Percentiles rank a stretch among this genome's conserved stretches.
phyloP scores from a whole-genome alignment of 2,888 invertebrate genomes.

The Archips xylosteana region DNA sequence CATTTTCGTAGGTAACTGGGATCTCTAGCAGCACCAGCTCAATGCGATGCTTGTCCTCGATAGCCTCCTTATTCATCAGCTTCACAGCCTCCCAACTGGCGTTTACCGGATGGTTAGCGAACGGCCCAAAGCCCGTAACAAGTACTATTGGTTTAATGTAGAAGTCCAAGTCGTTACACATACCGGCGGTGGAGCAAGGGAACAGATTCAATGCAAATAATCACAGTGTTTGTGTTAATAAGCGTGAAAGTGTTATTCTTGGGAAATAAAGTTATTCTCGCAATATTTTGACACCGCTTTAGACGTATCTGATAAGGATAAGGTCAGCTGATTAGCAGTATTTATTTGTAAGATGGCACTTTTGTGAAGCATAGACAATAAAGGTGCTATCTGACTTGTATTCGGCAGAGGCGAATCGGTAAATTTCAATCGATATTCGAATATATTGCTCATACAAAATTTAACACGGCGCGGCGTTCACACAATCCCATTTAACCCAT shows the following conservation, averaged over 20 bases:
- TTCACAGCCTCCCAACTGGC: conserved; percentile 94
- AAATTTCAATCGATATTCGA: background rate
- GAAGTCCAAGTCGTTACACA: conserved; percentile 61
- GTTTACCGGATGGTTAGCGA: conserved; percentile 88
- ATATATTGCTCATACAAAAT: too few relatives aligned
- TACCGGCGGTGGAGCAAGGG: conserved; percentile 36
- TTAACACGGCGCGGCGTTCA: too few relatives aligned
- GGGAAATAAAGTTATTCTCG: background rate
- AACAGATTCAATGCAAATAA: background rate
- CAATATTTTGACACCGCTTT: conserved; percentile 31
- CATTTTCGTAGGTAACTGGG: conserved; percentile 90
- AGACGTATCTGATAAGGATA: conserved; percentile 44
- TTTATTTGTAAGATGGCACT: conserved; percentile 50
- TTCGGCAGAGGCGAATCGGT: background rate
- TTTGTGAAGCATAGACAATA: conserved; percentile 29
- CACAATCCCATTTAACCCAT: too few relatives aligned
- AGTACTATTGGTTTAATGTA: conserved; percentile 78
- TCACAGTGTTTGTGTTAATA: background rate
- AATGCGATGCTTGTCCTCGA: conserved; percentile 80
- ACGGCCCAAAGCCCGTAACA: conserved; percentile 94
- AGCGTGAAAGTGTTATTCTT: background rate
- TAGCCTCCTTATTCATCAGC: conserved; percentile 81
- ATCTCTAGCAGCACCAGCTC: conserved; percentile 86
- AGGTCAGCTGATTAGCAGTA: conserved; percentile 62
- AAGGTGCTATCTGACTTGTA: background rate